phyloP scores from a whole-genome alignment of 2,113 vertebrate species.

The Periophthalmodon schlosseri region DNA sequence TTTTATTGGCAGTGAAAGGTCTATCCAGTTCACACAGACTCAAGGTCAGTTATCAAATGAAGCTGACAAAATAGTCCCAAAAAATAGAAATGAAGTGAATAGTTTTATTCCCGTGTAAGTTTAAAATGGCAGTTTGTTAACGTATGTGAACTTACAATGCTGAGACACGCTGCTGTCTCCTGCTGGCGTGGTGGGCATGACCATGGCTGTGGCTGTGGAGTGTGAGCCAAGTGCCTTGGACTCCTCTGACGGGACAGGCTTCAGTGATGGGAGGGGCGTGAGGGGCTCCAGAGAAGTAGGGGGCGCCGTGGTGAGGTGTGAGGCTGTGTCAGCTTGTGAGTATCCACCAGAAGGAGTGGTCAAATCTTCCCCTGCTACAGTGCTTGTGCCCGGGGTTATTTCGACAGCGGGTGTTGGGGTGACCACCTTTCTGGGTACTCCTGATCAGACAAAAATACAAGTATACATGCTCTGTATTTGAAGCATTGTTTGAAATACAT shows the following conservation, averaged over 20 bases:
- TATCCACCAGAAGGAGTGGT: constrained; percentile 22
- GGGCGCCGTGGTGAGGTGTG: constrained; percentile 50
- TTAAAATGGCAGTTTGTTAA: neutral
- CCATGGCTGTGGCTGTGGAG: constrained; percentile 54
- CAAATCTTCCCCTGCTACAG: constrained; percentile 24
- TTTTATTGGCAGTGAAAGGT: constrained; percentile 4
- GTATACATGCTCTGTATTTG: too few relatives aligned
- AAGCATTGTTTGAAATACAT: neutral
- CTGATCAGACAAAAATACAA: constrained; percentile 20
- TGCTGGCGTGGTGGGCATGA: constrained; percentile 56
- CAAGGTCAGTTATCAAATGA: neutral
- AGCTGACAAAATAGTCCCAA: neutral
- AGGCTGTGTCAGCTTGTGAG: constrained; percentile 58
- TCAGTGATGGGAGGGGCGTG: constrained; percentile 42
- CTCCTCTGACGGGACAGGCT: constrained; percentile 51
- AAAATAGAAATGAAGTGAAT: neutral
- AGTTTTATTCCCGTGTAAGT: neutral
- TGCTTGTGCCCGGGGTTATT: constrained; percentile 24
- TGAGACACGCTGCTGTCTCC: constrained; percentile 85
- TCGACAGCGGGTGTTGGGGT: constrained; percentile 17
- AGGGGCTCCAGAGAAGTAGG: constrained; percentile 45
- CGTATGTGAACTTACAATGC: constrained; percentile 81
- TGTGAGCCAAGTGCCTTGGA: constrained; percentile 50
- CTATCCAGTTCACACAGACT: neutral
- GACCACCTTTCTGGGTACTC: constrained; percentile 45